phyloP scores from a whole-genome alignment of 2,888 invertebrate genomes.

The Agrochola macilenta region DNA sequence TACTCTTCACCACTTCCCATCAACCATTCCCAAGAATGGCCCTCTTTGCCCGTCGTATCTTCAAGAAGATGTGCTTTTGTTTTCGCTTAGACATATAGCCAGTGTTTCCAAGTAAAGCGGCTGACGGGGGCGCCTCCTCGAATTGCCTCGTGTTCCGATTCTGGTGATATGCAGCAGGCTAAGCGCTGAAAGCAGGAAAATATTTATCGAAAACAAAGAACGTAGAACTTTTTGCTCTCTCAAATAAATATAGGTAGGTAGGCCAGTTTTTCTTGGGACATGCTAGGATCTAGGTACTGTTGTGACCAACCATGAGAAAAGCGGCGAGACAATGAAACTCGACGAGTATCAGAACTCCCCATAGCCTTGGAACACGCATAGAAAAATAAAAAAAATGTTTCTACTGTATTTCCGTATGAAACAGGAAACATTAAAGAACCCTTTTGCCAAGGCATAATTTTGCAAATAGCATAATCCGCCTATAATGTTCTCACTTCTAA shows the following conservation, averaged over 20 bases:
- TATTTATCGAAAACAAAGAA: background rate
- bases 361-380: background rate
- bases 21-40: slow-evolving; percentile 5
- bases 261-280: background rate
- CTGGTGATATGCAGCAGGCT: slow-evolving; percentile 92
- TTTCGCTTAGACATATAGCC: slow-evolving; percentile 91
- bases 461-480: background rate
- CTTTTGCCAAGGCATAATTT: background rate
- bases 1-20: slow-evolving; percentile 1
- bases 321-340: no score
- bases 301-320: background rate
- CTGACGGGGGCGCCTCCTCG: slow-evolving; percentile 91
- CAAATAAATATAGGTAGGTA: no score
- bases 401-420: background rate
- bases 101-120: slow-evolving; percentile 92
- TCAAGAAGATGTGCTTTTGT: slow-evolving; percentile 6
- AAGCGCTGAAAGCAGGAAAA: slow-evolving; percentile 86
- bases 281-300: background rate
- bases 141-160: slow-evolving; percentile 92
- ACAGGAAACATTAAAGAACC: background rate
- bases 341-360: background rate
- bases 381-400: background rate
- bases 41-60: background rate
- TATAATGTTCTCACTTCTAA: background rate
- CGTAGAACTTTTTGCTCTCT: no score